Evolutionary conservation across 53 echinoderm and acorn worm species (phyloP).

Genomic region (Arbacia lixula): DNA sequence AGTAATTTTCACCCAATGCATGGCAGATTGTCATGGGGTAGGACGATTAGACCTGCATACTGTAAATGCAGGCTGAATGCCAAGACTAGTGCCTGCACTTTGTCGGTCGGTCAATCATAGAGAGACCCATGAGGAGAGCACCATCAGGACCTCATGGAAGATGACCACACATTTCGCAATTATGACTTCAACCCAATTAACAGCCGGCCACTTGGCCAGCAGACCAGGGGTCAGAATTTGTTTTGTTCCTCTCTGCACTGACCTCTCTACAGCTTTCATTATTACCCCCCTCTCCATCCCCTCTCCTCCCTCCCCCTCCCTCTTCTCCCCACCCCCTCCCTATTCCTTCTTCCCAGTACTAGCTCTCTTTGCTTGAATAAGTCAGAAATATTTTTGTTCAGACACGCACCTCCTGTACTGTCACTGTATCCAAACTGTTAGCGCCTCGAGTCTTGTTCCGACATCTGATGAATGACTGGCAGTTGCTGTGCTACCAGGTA

Average conservation of each 20-base stretch:
- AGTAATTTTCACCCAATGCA: no score
- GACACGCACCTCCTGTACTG: not conserved
- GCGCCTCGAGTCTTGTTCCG: not conserved
- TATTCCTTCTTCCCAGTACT: not conserved
- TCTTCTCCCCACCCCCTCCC: not conserved
- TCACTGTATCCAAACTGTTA: slow-evolving; percentile 18
- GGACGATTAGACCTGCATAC: no score
- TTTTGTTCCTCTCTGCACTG: slow-evolving; percentile 29
- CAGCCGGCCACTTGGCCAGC: not conserved
- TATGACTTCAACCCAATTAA: slow-evolving; percentile 36
- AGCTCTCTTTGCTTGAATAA: not conserved
- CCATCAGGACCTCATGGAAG: slow-evolving; percentile 1
- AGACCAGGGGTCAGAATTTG: slow-evolving; percentile 41
- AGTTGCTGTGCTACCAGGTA: slow-evolving; percentile 2
- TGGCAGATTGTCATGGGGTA: no score
- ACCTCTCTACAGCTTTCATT: not conserved
- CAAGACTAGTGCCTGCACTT: no score
- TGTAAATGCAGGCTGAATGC: no score
- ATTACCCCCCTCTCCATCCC: not conserved
- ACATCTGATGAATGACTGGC: slow-evolving; percentile 44
- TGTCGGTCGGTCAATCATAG: no score
- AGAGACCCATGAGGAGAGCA: no score
- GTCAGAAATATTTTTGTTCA: not conserved
- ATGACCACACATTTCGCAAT: slow-evolving; percentile 52
- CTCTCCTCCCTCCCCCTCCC: not conserved